These are phyloP conservation scores for Monomorium pharaonis DNA, from an alignment of 1,140 invertebrate species.

Conservation along the genomic window DNA sequence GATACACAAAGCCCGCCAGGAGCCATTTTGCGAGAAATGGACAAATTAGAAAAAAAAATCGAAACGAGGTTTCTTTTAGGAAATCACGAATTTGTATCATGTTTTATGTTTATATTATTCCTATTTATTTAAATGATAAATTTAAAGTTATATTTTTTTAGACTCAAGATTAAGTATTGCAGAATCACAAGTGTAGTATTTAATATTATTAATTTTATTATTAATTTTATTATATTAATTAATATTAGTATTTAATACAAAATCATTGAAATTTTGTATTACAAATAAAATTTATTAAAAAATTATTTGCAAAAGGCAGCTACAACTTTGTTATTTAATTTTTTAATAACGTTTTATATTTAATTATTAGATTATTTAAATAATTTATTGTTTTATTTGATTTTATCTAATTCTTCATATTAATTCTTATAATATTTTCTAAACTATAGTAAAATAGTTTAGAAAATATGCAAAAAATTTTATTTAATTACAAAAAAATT, in stretches of 20 bases:
- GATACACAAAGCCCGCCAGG: background rate
- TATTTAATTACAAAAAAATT: background rate
- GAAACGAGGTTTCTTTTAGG: background rate
- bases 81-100: background rate
- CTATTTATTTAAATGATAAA: background rate
- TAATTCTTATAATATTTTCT: background rate
- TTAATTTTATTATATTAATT: too few species aligned
- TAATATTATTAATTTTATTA: too few species aligned
- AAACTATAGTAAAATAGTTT: background rate
- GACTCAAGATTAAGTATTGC: background rate
- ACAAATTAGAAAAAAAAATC: background rate
- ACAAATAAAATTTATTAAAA: background rate
- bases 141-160: background rate
- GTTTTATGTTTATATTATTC: background rate
- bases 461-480: background rate
- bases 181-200: background rate
- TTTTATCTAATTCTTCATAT: background rate
- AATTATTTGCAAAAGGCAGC: background rate
- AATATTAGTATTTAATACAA: background rate
- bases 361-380: background rate
- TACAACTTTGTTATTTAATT: background rate
- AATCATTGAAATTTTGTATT: background rate
- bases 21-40: slow-evolving; percentile 2
- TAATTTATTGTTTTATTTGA: background rate
- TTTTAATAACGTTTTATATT: background rate